Conservation (phyloP, 1,140 invertebrate species). For the Lepidurus couesii region DNA sequence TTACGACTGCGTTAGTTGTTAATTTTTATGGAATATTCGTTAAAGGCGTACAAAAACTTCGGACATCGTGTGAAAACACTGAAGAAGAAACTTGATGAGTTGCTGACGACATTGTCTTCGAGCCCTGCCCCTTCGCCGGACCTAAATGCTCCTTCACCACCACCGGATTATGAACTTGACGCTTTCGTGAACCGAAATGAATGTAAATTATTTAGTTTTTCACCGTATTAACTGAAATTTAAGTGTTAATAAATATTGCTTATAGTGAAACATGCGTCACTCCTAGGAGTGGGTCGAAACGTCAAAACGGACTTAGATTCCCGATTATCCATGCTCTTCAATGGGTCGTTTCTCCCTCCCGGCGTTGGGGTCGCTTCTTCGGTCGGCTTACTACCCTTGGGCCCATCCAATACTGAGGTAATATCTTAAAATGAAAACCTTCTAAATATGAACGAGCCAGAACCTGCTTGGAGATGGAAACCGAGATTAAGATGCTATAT, state of each 20-base stretch:
- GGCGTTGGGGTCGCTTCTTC: background rate
- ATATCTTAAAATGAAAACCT: background rate
- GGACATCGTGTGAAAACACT: conserved; percentile 74
- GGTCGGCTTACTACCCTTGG: background rate
- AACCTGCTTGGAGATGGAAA: too few relatives aligned
- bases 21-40: conserved; percentile 27
- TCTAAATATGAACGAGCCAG: too few relatives aligned
- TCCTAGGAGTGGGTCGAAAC: background rate
- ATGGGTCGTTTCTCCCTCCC: background rate
- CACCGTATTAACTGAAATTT: background rate
- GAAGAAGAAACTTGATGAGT: conserved; percentile 75
- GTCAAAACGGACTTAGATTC: background rate
- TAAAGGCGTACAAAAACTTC: conserved; percentile 86
- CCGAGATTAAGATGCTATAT: too few relatives aligned
- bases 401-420: background rate
- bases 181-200: background rate
- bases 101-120: conserved; percentile 54
- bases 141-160: conserved; percentile 67
- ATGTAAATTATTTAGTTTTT: background rate
- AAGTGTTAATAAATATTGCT: background rate
- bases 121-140: conserved; percentile 63
- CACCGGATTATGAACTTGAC: background rate
- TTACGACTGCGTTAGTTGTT: conserved; percentile 19
- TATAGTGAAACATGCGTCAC: background rate
- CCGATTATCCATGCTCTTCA: background rate